Conservation (phyloP, 2,113 vertebrate genomes). For the Aleadryas rufinucha region DNA sequence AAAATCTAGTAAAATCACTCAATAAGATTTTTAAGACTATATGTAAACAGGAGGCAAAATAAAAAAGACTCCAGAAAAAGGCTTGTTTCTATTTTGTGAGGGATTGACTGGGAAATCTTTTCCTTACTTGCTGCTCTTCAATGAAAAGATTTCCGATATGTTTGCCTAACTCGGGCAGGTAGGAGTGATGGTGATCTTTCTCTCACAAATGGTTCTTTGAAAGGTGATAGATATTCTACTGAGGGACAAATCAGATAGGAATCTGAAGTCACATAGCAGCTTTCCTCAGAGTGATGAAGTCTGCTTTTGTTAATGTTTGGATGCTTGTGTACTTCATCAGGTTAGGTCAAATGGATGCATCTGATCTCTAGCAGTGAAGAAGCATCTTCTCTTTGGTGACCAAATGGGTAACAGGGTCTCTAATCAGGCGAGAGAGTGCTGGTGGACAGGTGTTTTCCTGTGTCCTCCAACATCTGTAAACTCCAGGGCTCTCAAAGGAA, state of each 20-base stretch:
- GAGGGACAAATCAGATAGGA: constrained; percentile 22
- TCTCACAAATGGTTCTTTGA: not conserved
- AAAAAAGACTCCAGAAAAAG: not conserved
- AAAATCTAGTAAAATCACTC: not conserved
- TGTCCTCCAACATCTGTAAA: not conserved
- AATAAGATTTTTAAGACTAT: not conserved
- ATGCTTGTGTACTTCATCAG: not conserved
- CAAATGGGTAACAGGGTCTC: constrained; percentile 8
- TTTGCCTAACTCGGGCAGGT: not conserved
- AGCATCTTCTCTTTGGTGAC: not conserved
- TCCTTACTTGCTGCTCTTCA: not conserved
- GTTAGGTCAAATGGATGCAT: not conserved
- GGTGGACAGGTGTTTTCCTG: constrained; percentile 20
- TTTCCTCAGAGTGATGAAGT: not conserved
- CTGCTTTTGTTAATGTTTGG: constrained; percentile 25
- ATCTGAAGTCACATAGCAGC: not conserved
- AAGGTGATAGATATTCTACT: constrained; percentile 3
- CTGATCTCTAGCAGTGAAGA: not conserved
- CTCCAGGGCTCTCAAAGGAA: not conserved
- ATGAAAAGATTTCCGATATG: not conserved
- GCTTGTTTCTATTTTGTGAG: not conserved
- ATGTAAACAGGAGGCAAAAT: not conserved
- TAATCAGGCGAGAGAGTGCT: not conserved
- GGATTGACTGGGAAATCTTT: not conserved
- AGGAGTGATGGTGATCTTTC: not conserved